Evolutionary conservation across 1,140 invertebrate species (phyloP), one percentile per base, ranked within the genome.

Genomic region (Halictus rubicundus): DNA sequence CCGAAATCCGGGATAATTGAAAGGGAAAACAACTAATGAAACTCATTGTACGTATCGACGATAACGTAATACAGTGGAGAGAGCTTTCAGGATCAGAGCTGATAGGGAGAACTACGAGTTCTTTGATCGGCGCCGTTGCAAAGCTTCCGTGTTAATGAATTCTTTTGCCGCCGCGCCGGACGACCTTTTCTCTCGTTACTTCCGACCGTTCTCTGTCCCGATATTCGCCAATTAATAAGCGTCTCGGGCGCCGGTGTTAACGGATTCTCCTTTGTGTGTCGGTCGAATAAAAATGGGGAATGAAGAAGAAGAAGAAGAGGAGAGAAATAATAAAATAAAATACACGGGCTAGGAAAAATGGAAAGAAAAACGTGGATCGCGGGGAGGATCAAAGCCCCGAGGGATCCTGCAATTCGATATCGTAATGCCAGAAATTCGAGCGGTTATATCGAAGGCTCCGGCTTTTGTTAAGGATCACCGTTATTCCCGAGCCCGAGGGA

Each of bases 191-290:
- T 23, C 21, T 61, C 16, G 9, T n/a, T 46, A 27, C 39, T 46
- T 57, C 32, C 21, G 7, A 9, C 19, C 19, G 27, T 4, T 27
- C 64, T 68, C 10, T 63, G 39, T 37, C 21, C 14, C 54, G 12
- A 64, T 72, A 37, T 14, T 78, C 37, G 76, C 49, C 60, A 64
- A 64, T 78, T 72, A 72, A 72, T 78, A 71, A 71, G 32, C 68
- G 49, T 32, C 9, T 32, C 14, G 68, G 19, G 39, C 23, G n/a
- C 19, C 7, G 46, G 12, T 71, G 61, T 63, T 14, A 32, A n/a
- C 16, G 39, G 10, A 78, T 71, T 78, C 59, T 46, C 49, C 12
- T 72, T 72, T 64, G 59, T 23, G 27, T 46, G n/a, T 54, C 49
- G 16, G 19, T 21, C 60, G 25, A 16, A 1, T 4, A 72, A 71